phyloP scores from a whole-genome alignment of 2,888 invertebrate genomes.

The Drosophila engyochracea region DNA sequence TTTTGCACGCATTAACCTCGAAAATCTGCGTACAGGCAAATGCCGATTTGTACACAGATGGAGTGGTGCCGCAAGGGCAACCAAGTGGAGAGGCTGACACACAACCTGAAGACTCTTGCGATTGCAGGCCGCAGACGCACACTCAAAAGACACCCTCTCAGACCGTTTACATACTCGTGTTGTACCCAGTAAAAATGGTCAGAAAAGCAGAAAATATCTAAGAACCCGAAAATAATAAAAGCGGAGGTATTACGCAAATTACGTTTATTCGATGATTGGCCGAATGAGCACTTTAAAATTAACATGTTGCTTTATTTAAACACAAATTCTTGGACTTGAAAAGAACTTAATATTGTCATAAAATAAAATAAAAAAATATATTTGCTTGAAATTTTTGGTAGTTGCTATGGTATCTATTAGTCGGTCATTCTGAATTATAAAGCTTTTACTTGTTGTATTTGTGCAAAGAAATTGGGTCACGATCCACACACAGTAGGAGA shows the following conservation, averaged over 20 bases:
- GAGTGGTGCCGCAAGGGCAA: conserved; percentile 1
- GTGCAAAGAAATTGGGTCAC: conserved; percentile 78
- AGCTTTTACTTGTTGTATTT: conserved; percentile 42
- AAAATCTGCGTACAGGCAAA: conserved; percentile 76
- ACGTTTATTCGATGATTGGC: neutral
- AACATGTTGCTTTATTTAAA: neutral
- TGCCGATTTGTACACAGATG: conserved; percentile 57
- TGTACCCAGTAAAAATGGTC: neutral
- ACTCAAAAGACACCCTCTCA: conserved; percentile 12
- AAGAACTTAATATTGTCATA: neutral
- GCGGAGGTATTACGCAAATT: neutral
- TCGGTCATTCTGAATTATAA: neutral
- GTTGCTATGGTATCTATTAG: neutral
- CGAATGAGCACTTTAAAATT: neutral
- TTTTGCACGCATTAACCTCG: conserved; percentile 80
- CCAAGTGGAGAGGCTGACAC: conserved; percentile 2
- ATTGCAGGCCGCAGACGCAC: conserved; percentile 39
- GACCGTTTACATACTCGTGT: neutral
- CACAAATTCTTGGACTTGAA: neutral
- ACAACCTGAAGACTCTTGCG: conserved; percentile 65
- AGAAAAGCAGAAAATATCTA: neutral
- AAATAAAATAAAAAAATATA: neutral
- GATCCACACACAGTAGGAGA: conserved; percentile 52
- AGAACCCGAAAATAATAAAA: neutral
- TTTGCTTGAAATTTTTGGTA: neutral